A percentile compares a stretch with the other conserved stretches of the same genome.
phyloP scores from a whole-genome alignment of 1,140 invertebrate species.

The Neodiprion fabricii region DNA sequence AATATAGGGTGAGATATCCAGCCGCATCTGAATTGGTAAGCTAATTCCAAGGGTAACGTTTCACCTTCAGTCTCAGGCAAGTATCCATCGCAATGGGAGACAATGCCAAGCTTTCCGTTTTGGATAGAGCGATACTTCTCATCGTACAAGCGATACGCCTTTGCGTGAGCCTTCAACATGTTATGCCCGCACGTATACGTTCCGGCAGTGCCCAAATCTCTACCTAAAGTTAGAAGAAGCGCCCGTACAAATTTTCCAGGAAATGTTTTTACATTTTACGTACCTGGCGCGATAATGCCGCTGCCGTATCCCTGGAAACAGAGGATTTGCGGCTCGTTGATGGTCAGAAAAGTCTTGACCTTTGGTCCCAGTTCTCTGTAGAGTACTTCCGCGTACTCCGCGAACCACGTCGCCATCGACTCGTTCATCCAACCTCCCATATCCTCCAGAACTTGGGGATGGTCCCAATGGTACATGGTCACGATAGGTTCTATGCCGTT shows the following conservation, averaged over 20 bases:
- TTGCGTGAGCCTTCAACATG: conserved; percentile 64
- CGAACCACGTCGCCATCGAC: conserved; percentile 37
- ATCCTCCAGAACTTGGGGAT: conserved; percentile 69
- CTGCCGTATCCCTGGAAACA: conserved; percentile 44
- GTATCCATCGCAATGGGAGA: conserved; percentile 22
- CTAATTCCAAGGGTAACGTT: conserved; percentile 27
- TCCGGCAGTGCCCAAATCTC: conserved; percentile 50
- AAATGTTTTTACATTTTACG: background rate
- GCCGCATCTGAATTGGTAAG: conserved; percentile 61
- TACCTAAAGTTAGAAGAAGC: conserved; percentile 42
- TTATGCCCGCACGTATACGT: conserved; percentile 64
- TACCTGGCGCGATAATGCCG: conserved; percentile 25
- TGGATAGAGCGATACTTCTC: conserved; percentile 65
- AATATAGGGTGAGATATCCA: conserved; percentile 72
- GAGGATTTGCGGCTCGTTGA: conserved; percentile 1
- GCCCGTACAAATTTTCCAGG: background rate
- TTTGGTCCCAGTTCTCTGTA: conserved; percentile 10
- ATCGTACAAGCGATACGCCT: conserved; percentile 64
- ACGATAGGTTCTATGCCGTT: conserved; percentile 41
- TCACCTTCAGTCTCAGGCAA: conserved; percentile 34
- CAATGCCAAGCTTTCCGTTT: conserved; percentile 58
- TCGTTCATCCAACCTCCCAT: conserved; percentile 66
- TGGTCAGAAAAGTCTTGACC: conserved; percentile 1
- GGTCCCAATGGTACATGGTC: conserved; percentile 47
- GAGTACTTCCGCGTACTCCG: conserved; percentile 5